A percentile compares a stretch with the other conserved stretches of the same genome.
phyloP scores from a whole-genome alignment of 2,113 vertebrate genomes.

The Oreotragus oreotragus region DNA sequence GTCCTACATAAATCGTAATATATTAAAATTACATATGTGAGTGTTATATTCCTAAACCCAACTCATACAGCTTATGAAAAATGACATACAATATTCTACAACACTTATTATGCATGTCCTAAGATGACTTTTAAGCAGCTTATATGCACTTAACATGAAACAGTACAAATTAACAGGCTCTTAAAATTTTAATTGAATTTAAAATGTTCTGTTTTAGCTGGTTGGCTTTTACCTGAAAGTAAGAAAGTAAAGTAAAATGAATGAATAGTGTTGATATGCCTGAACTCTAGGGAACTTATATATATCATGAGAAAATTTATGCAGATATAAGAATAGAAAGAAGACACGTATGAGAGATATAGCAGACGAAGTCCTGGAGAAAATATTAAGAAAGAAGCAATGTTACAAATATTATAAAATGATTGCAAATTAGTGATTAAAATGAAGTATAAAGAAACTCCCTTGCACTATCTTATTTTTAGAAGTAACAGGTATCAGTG shows the following conservation, averaged over 20 bases:
- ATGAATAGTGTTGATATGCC: neutral
- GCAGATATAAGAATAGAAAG: neutral
- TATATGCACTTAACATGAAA: neutral
- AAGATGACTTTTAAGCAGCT: neutral
- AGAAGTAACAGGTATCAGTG: neutral
- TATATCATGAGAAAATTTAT: neutral
- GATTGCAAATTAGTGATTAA: neutral
- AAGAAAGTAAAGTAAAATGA: conserved; percentile 35
- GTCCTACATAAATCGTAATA: neutral
- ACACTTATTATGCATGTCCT: neutral
- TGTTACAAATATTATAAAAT: conserved; percentile 9
- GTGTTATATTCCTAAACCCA: neutral
- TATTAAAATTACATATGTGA: neutral
- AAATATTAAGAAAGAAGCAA: neutral
- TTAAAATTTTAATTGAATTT: neutral
- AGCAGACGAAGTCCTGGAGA: neutral
- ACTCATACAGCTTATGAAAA: neutral
- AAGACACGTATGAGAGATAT: neutral
- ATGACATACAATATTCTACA: neutral
- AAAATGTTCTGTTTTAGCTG: neutral
- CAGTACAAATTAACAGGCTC: neutral
- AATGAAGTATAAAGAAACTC: conserved; percentile 51
- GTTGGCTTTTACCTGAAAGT: neutral
- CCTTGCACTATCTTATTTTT: neutral
- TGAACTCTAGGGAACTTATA: neutral